phyloP scores from a whole-genome alignment of 2,888 invertebrate genomes.

The Vesta saturnalis region DNA sequence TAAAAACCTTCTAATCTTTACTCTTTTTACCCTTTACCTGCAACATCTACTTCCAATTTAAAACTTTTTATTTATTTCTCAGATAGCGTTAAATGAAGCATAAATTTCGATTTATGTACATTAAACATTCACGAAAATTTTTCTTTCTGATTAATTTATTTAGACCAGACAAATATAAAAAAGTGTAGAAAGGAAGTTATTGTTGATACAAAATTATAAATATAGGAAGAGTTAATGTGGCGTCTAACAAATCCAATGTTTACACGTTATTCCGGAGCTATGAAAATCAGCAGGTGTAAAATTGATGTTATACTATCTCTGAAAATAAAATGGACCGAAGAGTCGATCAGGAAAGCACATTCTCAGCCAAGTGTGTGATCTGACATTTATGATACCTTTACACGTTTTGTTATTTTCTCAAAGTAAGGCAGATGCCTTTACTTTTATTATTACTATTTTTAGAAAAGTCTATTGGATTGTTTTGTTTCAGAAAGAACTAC shows the following conservation, averaged over 20 bases:
- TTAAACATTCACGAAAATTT: too few relatives aligned
- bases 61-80: too few relatives aligned
- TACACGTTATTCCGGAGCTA: conserved; percentile 30
- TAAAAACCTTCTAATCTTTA: too few relatives aligned
- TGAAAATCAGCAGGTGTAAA: conserved; percentile 36
- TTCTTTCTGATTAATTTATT: too few relatives aligned
- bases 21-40: too few relatives aligned
- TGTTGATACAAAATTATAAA: neutral
- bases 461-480: neutral
- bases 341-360: conserved; percentile 34
- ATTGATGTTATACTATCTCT: conserved; percentile 29
- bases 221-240: neutral
- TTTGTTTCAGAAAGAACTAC: too few relatives aligned
- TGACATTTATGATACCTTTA: conserved; percentile 34
- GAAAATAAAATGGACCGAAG: conserved; percentile 35
- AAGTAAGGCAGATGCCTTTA: neutral
- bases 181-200: too few relatives aligned
- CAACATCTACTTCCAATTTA: too few relatives aligned
- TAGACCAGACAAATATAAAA: too few relatives aligned
- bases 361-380: conserved; percentile 38
- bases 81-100: too few relatives aligned
- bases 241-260: conserved; percentile 19
- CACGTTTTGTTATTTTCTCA: conserved; percentile 12
- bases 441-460: neutral
- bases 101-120: too few relatives aligned